Evolutionary conservation across 2,113 vertebrate genomes (phyloP).

Genomic region (Leuciscus idus): DNA sequence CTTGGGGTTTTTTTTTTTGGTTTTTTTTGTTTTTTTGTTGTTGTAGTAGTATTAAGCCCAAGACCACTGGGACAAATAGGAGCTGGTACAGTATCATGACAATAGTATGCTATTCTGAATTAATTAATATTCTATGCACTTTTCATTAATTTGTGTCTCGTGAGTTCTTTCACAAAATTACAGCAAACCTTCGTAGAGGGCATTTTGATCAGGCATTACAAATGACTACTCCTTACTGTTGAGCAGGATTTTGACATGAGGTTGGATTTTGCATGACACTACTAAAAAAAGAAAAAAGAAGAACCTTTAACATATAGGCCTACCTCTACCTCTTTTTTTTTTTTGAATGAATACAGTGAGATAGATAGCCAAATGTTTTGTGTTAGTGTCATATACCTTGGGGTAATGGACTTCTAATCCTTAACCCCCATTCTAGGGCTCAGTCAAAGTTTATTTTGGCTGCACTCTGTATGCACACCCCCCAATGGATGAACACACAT

Average conservation of each 20-base stretch:
- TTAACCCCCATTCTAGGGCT: constrained; percentile 15
- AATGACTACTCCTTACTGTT: not conserved
- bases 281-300: not conserved
- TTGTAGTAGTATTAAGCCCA: no score
- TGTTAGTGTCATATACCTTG: constrained; percentile 24
- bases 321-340: not conserved
- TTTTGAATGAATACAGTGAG: not conserved
- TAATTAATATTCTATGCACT: not conserved
- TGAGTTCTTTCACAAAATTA: not conserved
- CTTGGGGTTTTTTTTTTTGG: no score
- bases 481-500: constrained; percentile 5
- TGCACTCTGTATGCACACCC: constrained; percentile 21
- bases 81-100: no score
- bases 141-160: not conserved
- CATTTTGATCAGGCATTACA: not conserved
- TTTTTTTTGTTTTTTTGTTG: no score
- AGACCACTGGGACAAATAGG: no score
- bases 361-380: not conserved
- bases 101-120: not conserved
- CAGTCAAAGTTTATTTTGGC: constrained; percentile 24
- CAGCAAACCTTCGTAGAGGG: not conserved
- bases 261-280: not conserved
- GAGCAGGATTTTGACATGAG: not conserved
- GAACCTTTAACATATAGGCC: not conserved
- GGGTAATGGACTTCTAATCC: constrained; percentile 33